Evolutionary conservation across 2,797 vertebrate genomes (phyloP).

Genomic region (Pagetopsis macropterus): DNA sequence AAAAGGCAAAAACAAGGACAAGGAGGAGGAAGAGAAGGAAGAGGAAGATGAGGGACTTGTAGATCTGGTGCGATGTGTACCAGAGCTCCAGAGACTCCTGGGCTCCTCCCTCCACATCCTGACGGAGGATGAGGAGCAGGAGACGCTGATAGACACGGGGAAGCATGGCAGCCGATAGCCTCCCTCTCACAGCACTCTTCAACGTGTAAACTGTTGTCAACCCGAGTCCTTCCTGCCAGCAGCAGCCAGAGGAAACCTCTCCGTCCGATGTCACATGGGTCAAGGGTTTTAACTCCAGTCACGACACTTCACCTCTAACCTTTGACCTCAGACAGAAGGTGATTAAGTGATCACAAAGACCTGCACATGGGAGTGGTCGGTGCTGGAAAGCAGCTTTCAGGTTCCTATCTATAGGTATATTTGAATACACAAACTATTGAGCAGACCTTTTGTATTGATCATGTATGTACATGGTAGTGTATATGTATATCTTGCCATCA

Average conservation of each 20-base stretch:
- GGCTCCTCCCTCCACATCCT: conserved; percentile 92
- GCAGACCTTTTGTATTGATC: conserved; percentile 73
- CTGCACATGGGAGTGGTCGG: conserved; percentile 63
- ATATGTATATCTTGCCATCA: conserved; percentile 87
- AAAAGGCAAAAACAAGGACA: conserved; percentile 63
- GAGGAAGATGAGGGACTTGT: conserved; percentile 82
- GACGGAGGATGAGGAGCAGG: conserved; percentile 74
- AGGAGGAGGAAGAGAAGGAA: conserved; percentile 52
- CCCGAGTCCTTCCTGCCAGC: conserved; percentile 59
- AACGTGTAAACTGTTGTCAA: conserved; percentile 24
- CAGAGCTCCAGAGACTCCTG: conserved; percentile 92
- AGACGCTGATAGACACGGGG: conserved; percentile 46
- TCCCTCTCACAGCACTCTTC: conserved; percentile 28
- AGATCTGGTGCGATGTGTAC: conserved; percentile 93
- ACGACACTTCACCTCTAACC: conserved; percentile 63
- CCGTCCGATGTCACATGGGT: conserved; percentile 65
- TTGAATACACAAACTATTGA: conserved; percentile 79
- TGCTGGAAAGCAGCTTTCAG: conserved; percentile 82
- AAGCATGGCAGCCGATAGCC: conserved; percentile 78
- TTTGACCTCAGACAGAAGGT: conserved; percentile 73
- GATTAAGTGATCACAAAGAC: conserved; percentile 66
- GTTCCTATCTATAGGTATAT: conserved; percentile 83
- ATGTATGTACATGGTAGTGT: conserved; percentile 80
- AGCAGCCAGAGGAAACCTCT: conserved; percentile 75
- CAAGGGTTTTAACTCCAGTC: conserved; percentile 55